Percentiles rank a stretch among this genome's conserved stretches.
Evolutionary conservation across 2,797 vertebrate genomes (phyloP).

Genomic region (Rallus crepitans): DNA sequence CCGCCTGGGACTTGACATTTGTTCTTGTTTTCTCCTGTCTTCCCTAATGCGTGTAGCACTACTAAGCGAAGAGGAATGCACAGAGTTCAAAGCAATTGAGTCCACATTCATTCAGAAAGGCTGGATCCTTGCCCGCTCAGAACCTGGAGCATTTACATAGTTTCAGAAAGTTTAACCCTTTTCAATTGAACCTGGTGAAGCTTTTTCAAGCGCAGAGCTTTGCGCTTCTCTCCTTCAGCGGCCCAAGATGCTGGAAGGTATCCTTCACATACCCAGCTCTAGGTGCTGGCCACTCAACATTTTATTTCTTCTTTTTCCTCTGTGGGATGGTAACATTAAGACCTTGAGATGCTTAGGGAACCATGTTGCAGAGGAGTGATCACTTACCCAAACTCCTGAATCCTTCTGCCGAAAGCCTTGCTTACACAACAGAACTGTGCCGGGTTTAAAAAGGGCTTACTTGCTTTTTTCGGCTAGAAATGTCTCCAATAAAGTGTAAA

Average conservation of each 20-base stretch:
- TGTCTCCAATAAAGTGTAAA: background rate
- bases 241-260: background rate
- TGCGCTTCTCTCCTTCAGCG: background rate
- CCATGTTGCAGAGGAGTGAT: conserved; percentile 16
- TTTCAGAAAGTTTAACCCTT: conserved; percentile 77
- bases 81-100: conserved; percentile 78
- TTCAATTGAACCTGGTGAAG: conserved; percentile 7
- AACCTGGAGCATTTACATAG: conserved; percentile 76
- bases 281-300: background rate
- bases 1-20: conserved; percentile 75
- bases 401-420: background rate
- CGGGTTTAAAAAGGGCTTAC: conserved; percentile 27
- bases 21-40: conserved; percentile 79
- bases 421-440: background rate
- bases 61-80: conserved; percentile 80
- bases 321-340: background rate
- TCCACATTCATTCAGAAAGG: conserved; percentile 74
- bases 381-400: background rate
- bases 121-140: conserved; percentile 69
- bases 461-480: background rate
- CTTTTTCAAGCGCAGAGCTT: accelerated
- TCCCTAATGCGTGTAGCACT: conserved; percentile 75
- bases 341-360: background rate
- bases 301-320: conserved; percentile 29
- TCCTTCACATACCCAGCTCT: conserved; percentile 20